Evolutionary conservation across 2,888 invertebrate species (phyloP), one percentile per base, ranked within the genome.

Genomic region (Lymantria dispar): DNA sequence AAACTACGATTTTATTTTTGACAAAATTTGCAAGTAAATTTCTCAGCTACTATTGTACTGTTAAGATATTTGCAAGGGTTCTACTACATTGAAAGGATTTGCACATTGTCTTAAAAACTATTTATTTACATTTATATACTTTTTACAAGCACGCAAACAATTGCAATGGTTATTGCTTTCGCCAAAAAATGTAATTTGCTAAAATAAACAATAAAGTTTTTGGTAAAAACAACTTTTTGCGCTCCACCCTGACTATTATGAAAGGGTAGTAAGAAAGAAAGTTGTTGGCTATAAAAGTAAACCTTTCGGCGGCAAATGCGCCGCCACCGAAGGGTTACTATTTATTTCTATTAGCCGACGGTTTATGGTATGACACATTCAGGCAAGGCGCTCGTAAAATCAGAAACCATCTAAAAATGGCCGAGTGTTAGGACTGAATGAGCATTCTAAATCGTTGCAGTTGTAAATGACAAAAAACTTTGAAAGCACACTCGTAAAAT

Each of bases 301-400:
- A 86, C 88, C 87, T 85, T 85, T 87, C 85, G 83, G 84, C 85
- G 78, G 84, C 83, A 79, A 83, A 80, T 74, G 77, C 73, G 63
- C 82, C 80, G 81, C 83, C 83, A 80, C 83, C 84, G 88, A 88
- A 87, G 90, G 90, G 90, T 89, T 88, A 82, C 79, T 81, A 78
- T 85, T 82, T 85, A 83, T 84, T 86, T 84, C 74, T 85, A 85
- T 87, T 82, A 86, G 69, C 80, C 84, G 74, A 74, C 80, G 70
- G 72, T 79, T 82, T 80, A 72, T 59, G 76, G 74, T 68, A 69
- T 73, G 78, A 76, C 84, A 78, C 76, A 68, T 77, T 76, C 62
- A 60, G 66, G 74, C 69, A 57, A 61, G 66, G 60, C 55, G 55
- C 63, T 68, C 78, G 70, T 85, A 83, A 82, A 83, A 78, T 71